A percentile compares a stretch with the other conserved stretches of the same genome.
Evolutionary conservation across 35 echinoderm and acorn worm genomes (phyloP).

Genomic region (Hemicentrotus pulcherrimus): DNA sequence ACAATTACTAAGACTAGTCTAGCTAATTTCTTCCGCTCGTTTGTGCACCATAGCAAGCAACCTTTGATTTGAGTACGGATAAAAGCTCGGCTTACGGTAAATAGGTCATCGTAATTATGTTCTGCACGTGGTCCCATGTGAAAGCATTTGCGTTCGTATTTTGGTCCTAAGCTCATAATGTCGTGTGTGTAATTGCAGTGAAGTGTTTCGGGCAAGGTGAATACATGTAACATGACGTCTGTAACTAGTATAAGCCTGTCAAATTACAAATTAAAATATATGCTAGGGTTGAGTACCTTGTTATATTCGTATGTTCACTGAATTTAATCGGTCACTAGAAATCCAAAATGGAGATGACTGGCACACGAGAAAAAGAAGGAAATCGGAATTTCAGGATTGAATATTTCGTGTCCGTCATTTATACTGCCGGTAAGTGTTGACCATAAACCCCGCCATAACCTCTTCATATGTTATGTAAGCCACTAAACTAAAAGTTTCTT

Average conservation of each 20-base stretch:
- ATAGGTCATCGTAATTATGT: neutral
- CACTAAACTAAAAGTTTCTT: neutral
- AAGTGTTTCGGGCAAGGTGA: too few relatives aligned
- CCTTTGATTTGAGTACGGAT: neutral
- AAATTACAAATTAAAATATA: too few relatives aligned
- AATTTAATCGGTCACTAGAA: too few relatives aligned
- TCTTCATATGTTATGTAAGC: neutral
- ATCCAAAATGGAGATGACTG: neutral
- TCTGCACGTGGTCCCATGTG: neutral
- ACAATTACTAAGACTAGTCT: neutral
- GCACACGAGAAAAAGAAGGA: neutral
- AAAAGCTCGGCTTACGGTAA: neutral
- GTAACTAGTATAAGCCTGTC: too few relatives aligned
- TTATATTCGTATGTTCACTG: too few relatives aligned
- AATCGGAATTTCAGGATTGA: neutral
- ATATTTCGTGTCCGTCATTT: neutral
- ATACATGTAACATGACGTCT: too few relatives aligned
- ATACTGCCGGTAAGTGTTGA: neutral
- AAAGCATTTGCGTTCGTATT: neutral
- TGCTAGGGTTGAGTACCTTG: too few relatives aligned
- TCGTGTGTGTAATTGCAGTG: too few relatives aligned
- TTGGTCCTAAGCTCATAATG: too few relatives aligned
- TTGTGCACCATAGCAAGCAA: neutral
- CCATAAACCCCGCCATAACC: too few relatives aligned
- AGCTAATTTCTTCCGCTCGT: neutral